phyloP scores from a whole-genome alignment of 2,888 invertebrate species.

The Leptinotarsa haldemani region DNA sequence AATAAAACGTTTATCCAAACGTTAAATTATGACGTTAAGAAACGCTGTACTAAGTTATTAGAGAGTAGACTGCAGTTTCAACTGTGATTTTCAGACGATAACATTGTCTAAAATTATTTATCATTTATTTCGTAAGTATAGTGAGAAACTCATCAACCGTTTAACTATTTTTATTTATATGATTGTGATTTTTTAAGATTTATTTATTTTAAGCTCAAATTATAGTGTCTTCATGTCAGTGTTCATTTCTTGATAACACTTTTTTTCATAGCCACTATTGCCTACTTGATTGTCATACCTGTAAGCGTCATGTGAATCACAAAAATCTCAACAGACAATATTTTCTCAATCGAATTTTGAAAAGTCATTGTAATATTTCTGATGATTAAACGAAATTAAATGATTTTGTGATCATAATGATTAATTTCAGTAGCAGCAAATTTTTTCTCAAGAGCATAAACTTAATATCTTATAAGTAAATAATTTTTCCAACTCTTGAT shows the following conservation, averaged over 20 bases:
- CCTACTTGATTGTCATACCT: constrained; percentile 25
- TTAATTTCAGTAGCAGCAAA: neutral
- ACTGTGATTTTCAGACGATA: constrained; percentile 62
- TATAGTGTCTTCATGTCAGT: constrained; percentile 50
- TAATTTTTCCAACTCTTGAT: neutral
- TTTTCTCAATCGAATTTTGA: neutral
- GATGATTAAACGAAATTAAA: neutral
- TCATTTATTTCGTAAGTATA: constrained; percentile 44
- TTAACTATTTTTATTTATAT: constrained; percentile 52
- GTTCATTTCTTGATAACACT: constrained; percentile 44
- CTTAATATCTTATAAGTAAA: neutral
- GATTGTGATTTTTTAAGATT: constrained; percentile 56
- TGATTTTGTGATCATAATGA: constrained; percentile 14
- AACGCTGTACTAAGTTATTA: constrained; percentile 43
- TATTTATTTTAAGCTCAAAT: constrained; percentile 51
- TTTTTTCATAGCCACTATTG: constrained; percentile 36
- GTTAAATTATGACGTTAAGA: constrained; percentile 47
- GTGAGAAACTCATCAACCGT: constrained; percentile 55
- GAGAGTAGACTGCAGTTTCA: constrained; percentile 61
- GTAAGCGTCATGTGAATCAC: constrained; percentile 10
- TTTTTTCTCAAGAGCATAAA: neutral
- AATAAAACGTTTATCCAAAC: constrained; percentile 13
- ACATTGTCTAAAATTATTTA: constrained; percentile 45
- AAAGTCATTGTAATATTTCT: constrained; percentile 3
- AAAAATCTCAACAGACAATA: constrained; percentile 17